A percentile compares a stretch with the other conserved stretches of the same genome.
Evolutionary conservation across 2,113 vertebrate genomes (phyloP).

Genomic region (Coptodon rendalli): DNA sequence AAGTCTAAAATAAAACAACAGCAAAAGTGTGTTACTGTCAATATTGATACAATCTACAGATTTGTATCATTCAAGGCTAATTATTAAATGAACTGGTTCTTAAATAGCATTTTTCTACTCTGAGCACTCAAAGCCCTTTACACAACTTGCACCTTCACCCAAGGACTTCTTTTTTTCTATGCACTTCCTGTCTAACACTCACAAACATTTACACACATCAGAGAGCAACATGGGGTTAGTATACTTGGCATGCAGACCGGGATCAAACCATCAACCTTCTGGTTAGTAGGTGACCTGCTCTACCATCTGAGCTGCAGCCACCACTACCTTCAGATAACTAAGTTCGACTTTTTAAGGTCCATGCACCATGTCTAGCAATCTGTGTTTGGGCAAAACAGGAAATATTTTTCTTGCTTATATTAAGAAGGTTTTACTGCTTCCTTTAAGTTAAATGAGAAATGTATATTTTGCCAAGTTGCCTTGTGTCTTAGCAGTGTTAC

Average conservation of each 20-base stretch:
- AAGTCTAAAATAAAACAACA: not conserved
- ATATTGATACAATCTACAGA: not conserved
- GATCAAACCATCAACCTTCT: not conserved
- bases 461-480: not conserved
- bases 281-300: not conserved
- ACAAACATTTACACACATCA: not conserved
- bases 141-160: not conserved
- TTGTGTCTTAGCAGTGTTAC: not conserved
- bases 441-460: not conserved
- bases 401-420: not conserved
- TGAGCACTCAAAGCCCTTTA: not conserved
- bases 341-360: not conserved
- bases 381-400: not conserved
- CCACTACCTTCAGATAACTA: not conserved
- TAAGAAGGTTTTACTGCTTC: not conserved
- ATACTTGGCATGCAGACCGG: not conserved
- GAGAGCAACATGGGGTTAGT: not conserved
- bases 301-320: not conserved
- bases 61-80: not conserved
- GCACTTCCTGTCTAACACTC: not conserved
- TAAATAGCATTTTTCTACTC: not conserved
- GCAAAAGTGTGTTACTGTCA: not conserved
- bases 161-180: fast-evolving
- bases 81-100: not conserved
- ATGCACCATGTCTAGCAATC: not conserved